phyloP scores from a whole-genome alignment of 2,888 invertebrate species.

The Hyppa rectilinea region DNA sequence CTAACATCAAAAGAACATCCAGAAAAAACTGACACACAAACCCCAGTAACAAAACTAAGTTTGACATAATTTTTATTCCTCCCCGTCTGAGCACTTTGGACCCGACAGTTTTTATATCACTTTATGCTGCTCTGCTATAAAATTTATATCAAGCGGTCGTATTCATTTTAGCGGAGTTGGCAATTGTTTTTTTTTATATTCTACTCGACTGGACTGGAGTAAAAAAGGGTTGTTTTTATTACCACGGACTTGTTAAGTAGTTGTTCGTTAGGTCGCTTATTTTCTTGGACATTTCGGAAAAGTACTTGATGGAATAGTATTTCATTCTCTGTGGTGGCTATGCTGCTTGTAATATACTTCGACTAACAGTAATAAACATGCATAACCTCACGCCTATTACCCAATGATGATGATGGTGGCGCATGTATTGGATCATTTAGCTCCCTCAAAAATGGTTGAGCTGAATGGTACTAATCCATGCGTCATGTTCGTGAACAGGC shows the following conservation, averaged over 20 bases:
- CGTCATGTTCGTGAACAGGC: no score
- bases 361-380: no score
- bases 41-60: constrained; percentile 14
- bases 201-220: background rate
- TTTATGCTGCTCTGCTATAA: constrained; percentile 19
- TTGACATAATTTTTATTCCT: constrained; percentile 25
- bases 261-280: constrained; percentile 32
- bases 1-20: background rate
- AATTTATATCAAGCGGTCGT: constrained; percentile 48
- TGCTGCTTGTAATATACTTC: background rate
- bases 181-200: constrained; percentile 45
- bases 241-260: constrained; percentile 17
- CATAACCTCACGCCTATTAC: no score
- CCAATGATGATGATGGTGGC: no score
- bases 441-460: no score
- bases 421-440: no score
- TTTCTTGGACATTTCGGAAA: constrained; percentile 1
- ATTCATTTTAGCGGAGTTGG: constrained; percentile 46
- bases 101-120: constrained; percentile 42
- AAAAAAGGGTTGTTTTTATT: constrained; percentile 33
- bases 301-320: background rate
- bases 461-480: no score
- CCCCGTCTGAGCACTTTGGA: constrained; percentile 31
- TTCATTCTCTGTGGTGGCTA: background rate
- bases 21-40: constrained; percentile 1